Base-by-base conservation (phyloP, 2,113 vertebrate genomes). In the Oxygymnocypris stewartii region DNA sequence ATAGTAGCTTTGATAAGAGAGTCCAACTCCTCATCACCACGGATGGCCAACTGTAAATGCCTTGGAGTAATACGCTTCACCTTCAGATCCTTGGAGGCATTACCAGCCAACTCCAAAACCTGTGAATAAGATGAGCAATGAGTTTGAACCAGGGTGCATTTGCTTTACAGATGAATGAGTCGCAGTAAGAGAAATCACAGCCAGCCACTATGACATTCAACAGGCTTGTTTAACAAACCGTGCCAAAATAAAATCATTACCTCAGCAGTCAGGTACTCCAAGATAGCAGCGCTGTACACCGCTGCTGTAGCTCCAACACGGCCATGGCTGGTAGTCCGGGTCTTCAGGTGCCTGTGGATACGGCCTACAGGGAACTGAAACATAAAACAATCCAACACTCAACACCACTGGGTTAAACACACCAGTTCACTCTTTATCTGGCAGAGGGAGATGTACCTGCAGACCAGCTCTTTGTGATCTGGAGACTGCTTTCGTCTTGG, bases 1-100 rank as follows among this genome's bases (percentile, higher is more conserved):
- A 97, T 97, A 88, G 96, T 97, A 6, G 96, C 96, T 92, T 97
- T 97, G 92, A 97, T 97, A 14, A 97, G 96, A 0, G 96, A 97
- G 81, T 97, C 96, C 92, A 97, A 79, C 89, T 97, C 96, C 79
- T 97, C 96, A 11, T 97, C 96, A 0, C 96, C 96, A 0, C 96
- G 95, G 88, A 97, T 97, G 0, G 96, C 96, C 77, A 97, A 93
- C 91, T 97, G 96, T 93, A 97, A 91, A 89, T 97, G 96, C 73
- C 96, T 95, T 0, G 96, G 96, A 13, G 96, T 97, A 90, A 97
- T 97, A 16, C 96, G 94, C 89, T 97, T 97, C 61, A 97, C 96
- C 82, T 97, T 97, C 67, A 97, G 93, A 25, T 97, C 96, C 93
- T 97, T 97, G 0, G 96, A 97, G 0, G 96, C 96, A 0, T 97